Percentiles rank a stretch among this genome's conserved stretches.
These are phyloP conservation scores for Cyclargus thomasi DNA, from an alignment of 1,140 invertebrate species.

Conservation along the genomic window DNA sequence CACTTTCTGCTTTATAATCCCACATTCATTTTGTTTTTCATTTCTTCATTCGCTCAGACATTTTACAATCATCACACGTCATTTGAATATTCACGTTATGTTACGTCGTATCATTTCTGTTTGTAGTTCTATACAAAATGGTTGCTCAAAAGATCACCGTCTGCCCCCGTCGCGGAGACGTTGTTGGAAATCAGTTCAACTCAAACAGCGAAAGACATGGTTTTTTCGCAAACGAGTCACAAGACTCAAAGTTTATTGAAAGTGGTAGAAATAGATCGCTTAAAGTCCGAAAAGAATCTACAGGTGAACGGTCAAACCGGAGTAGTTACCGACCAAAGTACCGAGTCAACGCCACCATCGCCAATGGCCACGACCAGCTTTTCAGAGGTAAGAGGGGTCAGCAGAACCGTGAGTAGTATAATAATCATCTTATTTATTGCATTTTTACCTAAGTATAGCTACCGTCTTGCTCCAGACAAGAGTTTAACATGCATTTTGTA, in stretches of 20 bases:
- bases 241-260: constrained; percentile 66
- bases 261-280: constrained; percentile 69
- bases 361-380: constrained; percentile 49
- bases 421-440: constrained; percentile 32
- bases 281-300: constrained; percentile 63
- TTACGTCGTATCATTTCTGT: constrained; percentile 73
- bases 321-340: constrained; percentile 50
- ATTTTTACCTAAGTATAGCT: constrained; percentile 30
- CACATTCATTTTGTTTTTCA: constrained; percentile 11
- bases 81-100: constrained; percentile 67
- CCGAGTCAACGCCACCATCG: constrained; percentile 33
- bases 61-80: constrained; percentile 39
- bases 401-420: constrained; percentile 54
- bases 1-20: constrained; percentile 2
- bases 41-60: constrained; percentile 10
- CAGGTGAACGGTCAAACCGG: constrained; percentile 53
- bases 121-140: constrained; percentile 75
- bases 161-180: constrained; percentile 66
- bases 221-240: constrained; percentile 72
- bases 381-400: constrained; percentile 58
- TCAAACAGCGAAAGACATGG: constrained; percentile 69
- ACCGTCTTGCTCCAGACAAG: constrained; percentile 15
- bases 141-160: constrained; percentile 69
- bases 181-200: constrained; percentile 62
- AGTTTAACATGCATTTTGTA: constrained; percentile 39